Percentiles rank a stretch among this genome's conserved stretches.
Evolutionary conservation across 2,113 vertebrate genomes (phyloP).

Genomic region (Crotalus tigris): DNA sequence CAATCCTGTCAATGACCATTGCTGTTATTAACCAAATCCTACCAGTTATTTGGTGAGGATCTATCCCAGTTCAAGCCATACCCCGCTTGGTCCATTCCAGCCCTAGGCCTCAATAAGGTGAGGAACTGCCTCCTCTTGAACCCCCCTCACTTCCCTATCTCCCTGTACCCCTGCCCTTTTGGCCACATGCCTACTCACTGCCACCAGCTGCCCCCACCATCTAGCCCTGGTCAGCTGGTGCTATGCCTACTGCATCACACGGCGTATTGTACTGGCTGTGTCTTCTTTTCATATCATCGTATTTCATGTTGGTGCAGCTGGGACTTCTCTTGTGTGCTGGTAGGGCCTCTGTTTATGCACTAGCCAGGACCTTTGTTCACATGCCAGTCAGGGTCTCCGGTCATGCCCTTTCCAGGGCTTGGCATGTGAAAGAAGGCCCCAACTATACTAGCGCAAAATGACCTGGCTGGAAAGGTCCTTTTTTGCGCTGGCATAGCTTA

Average conservation of each 20-base stretch:
- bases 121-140: background rate
- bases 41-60: background rate
- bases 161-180: background rate
- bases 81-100: background rate
- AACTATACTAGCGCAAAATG: background rate
- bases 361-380: background rate
- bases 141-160: background rate
- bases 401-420: background rate
- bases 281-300: background rate
- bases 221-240: background rate
- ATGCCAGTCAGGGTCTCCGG: background rate
- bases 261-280: background rate
- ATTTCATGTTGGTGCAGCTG: background rate
- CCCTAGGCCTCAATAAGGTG: background rate
- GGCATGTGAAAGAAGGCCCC: background rate
- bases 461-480: background rate
- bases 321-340: background rate
- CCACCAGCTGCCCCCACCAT: background rate
- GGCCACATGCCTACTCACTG: background rate
- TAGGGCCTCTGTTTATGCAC: background rate
- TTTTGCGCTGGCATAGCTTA: background rate
- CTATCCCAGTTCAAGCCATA: background rate
- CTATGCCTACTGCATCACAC: background rate
- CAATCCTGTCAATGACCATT: background rate
- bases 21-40: background rate